These are phyloP conservation scores for Melitaea athalia DNA, from an alignment of 2,888 invertebrate genomes.

Conservation along the genomic window DNA sequence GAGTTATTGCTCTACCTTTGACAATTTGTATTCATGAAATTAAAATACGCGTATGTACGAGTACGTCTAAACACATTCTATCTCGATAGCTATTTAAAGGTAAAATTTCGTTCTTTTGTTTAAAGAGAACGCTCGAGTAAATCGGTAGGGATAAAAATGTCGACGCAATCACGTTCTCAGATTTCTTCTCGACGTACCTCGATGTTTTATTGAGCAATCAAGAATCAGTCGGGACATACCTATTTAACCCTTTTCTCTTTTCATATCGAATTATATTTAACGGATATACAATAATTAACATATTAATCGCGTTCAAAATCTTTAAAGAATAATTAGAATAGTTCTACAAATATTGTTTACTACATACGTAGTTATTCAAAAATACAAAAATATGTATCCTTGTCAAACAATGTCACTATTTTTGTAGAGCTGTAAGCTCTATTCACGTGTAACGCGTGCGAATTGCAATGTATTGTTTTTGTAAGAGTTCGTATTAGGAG, in stretches of 20 bases:
- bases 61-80: not conserved
- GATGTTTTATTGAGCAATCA: conserved; percentile 34
- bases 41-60: not conserved
- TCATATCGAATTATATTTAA: conserved; percentile 15
- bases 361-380: not conserved
- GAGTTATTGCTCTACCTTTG: not conserved
- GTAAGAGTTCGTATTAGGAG: conserved; percentile 29
- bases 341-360: not conserved
- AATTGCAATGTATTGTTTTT: conserved; percentile 35
- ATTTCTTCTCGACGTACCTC: conserved; percentile 32
- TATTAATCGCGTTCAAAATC: too few relatives aligned
- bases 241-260: conserved; percentile 28
- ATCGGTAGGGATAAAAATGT: conserved; percentile 33
- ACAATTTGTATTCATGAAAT: not conserved
- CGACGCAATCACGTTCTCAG: conserved; percentile 36
- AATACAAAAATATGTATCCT: conserved; percentile 26
- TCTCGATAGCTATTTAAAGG: conserved; percentile 6
- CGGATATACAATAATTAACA: not conserved
- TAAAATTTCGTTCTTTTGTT: conserved; percentile 32
- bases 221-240: conserved; percentile 26
- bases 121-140: conserved; percentile 32
- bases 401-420: conserved; percentile 22
- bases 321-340: not conserved
- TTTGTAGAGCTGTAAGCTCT: conserved; percentile 30
- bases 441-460: conserved; percentile 38